Base-by-base conservation (phyloP, 1,140 invertebrate genomes). In the Cotesia vestalis region DNA sequence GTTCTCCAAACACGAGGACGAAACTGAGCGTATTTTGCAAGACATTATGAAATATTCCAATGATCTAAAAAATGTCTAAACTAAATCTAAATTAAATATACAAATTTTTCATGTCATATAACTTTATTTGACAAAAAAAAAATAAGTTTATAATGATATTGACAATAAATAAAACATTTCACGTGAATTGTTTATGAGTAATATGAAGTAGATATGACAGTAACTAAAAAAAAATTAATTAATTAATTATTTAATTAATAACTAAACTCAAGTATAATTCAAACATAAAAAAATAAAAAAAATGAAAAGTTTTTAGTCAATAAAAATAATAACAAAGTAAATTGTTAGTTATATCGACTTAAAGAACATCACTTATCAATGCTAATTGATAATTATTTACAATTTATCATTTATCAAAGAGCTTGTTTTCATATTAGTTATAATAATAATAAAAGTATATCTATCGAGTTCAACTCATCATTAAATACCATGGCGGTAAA, bases 111-210 rank as follows among this genome's bases (percentile, higher is more conserved):
- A 5, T 46, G 11, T 46, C 40, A 5, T 8, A 46, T 9, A 46
- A 46, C 11, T 46, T 46, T 46, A 46, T 46, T 46, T 9, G 11
- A 9, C 11, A 46, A 46, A 46, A 46, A 46, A 40, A 46, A 46
- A 6, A 46, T 27, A 27, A 27, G 27, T 46, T 46, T 46, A 46
- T 46, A 46, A 46, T 6, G 40, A 46, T 11, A 46, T 46, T 46
- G 35, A 64, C n/a, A 64, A 64, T 64, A 64, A 64, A 64, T 64
- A 64, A 64, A 64, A 38, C 62, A 64, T 8, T 64, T 64, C 34
- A 36, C 62, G 11, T 40, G 35, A 64, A 12, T 38, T 46, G 6
- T 36, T 20, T 38, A 64, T 64, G 11, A 61, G 0, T 27, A 61
- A 34, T 34, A 61, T 61, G 27, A 61, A 61, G 27, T 61, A 34